phyloP scores from a whole-genome alignment of 2,797 vertebrate species.

The Poeciliopsis turneri region DNA sequence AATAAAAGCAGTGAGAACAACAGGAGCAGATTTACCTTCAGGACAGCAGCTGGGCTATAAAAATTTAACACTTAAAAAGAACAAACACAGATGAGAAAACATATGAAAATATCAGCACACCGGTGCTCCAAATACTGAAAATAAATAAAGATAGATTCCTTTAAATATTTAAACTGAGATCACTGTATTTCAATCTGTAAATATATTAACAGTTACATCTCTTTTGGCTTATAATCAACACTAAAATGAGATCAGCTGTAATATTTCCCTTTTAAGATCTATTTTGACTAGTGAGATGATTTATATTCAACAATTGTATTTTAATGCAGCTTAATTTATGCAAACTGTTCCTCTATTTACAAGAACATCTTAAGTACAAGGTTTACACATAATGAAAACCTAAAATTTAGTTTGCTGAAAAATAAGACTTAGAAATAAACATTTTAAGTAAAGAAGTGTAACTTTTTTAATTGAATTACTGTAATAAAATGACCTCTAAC shows the following conservation, averaged over 20 bases:
- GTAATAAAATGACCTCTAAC: neutral
- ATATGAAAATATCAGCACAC: neutral
- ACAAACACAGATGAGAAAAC: neutral
- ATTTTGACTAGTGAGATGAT: neutral
- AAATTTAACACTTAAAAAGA: conserved; percentile 27
- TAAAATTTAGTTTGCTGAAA: neutral
- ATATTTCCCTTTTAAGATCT: neutral
- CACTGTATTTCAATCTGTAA: neutral
- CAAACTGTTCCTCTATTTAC: neutral
- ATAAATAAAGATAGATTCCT: neutral
- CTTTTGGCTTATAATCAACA: neutral
- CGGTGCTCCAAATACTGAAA: neutral
- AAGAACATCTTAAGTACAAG: neutral
- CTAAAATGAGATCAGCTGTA: neutral
- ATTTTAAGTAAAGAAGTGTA: neutral
- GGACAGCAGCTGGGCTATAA: conserved; percentile 37
- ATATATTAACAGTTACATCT: neutral
- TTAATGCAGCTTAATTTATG: neutral
- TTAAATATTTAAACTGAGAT: neutral
- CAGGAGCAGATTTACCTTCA: conserved; percentile 1
- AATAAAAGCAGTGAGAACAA: neutral
- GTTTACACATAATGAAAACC: neutral
- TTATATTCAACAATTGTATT: neutral
- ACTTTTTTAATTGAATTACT: neutral
- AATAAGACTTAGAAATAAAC: neutral